Conservation (phyloP, 2,797 vertebrate genomes). For the Fistularia commersonii region DNA sequence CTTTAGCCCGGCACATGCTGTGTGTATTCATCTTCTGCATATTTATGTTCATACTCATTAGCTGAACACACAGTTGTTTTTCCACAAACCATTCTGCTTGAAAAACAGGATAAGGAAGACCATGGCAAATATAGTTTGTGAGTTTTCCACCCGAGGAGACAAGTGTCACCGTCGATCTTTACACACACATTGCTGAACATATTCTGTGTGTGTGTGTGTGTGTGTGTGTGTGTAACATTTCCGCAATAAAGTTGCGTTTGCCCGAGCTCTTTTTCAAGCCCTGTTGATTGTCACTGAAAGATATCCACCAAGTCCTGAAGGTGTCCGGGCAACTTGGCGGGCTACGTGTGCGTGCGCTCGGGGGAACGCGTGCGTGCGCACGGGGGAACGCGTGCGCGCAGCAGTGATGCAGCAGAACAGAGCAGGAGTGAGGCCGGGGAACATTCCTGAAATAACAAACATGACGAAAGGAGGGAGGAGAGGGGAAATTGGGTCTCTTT, state of each 20-base stretch:
- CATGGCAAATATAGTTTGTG: background rate
- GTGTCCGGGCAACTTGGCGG: background rate
- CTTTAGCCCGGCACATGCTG: too few relatives aligned
- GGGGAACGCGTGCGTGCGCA: constrained; percentile 16
- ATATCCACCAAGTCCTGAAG: background rate
- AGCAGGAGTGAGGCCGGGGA: constrained; percentile 29
- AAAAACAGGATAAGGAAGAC: constrained; percentile 15
- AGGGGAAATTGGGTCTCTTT: constrained; percentile 34
- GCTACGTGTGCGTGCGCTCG: background rate
- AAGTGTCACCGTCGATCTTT: constrained; percentile 1
- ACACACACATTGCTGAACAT: background rate
- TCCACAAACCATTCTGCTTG: background rate
- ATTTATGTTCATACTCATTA: too few relatives aligned
- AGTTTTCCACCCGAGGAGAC: constrained; percentile 19
- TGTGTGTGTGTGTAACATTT: too few relatives aligned
- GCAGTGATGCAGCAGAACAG: constrained; percentile 54
- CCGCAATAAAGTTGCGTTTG: too few relatives aligned
- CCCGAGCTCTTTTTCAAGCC: too few relatives aligned
- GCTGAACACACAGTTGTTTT: too few relatives aligned
- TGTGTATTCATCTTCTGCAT: too few relatives aligned
- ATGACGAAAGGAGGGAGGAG: constrained; percentile 30
- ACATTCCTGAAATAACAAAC: constrained; percentile 65
- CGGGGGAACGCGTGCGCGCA: constrained; percentile 11
- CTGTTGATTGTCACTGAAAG: too few relatives aligned
- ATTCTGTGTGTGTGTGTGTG: too few relatives aligned